Evolutionary conservation across 2,797 vertebrate species (phyloP).

Genomic region (Schizothorax lantsangensis): DNA sequence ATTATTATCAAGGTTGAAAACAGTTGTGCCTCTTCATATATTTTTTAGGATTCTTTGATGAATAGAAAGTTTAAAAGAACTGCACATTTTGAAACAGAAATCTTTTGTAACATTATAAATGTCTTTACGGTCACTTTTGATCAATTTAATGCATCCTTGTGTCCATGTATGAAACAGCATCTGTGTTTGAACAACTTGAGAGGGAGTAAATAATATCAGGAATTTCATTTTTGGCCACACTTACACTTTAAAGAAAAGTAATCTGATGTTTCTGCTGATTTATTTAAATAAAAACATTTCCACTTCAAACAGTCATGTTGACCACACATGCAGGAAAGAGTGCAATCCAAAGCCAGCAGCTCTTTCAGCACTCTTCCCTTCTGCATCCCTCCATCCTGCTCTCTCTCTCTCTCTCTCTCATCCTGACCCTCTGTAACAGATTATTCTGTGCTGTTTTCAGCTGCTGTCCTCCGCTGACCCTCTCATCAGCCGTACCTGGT

Average conservation of each 20-base stretch:
- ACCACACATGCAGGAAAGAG: constrained; percentile 33
- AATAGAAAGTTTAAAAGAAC: not conserved
- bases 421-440: constrained; percentile 3
- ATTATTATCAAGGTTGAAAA: not conserved
- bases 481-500: constrained; percentile 77
- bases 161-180: not conserved
- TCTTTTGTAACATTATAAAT: not conserved
- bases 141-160: not conserved
- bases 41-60: not conserved
- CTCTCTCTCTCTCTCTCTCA: not conserved
- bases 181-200: not conserved
- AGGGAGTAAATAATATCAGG: not conserved
- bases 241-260: not conserved
- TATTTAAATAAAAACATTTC: not conserved
- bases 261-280: not conserved
- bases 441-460: not conserved
- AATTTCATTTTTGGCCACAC: not conserved
- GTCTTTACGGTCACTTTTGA: not conserved
- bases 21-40: not conserved
- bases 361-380: constrained; percentile 1
- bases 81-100: not conserved
- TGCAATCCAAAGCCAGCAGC: not conserved
- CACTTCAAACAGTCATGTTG: constrained; percentile 21
- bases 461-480: not conserved
- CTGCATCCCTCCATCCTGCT: not conserved